A percentile compares a stretch with the other conserved stretches of the same genome.
Evolutionary conservation across 2,888 invertebrate genomes (phyloP).

Genomic region (Argyra leucocephala): DNA sequence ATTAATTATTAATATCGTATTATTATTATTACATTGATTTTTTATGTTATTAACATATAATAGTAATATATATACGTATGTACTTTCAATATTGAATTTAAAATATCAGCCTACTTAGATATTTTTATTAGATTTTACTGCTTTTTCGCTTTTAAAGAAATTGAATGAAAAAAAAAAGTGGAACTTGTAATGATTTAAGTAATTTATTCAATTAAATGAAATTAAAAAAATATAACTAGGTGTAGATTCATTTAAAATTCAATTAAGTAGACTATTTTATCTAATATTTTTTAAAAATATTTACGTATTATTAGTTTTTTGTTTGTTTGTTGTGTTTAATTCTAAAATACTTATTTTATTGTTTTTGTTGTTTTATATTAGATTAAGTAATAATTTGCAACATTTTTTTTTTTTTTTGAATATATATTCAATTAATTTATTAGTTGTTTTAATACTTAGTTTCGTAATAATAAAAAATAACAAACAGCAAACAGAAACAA

Average conservation of each 20-base stretch:
- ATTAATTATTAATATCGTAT: slow-evolving; percentile 5
- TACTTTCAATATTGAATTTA: not conserved
- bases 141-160: not conserved
- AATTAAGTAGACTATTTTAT: not conserved
- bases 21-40: not conserved
- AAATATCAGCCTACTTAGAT: too few relatives aligned
- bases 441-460: too few relatives aligned
- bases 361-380: too few relatives aligned
- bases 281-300: not conserved
- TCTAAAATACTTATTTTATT: too few relatives aligned
- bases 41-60: too few relatives aligned
- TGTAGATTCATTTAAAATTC: slow-evolving; percentile 6
- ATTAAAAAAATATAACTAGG: not conserved
- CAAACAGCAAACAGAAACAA: too few relatives aligned
- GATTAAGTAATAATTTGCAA: too few relatives aligned
- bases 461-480: too few relatives aligned
- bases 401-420: too few relatives aligned
- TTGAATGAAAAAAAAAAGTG: not conserved
- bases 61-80: too few relatives aligned
- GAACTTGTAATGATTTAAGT: not conserved
- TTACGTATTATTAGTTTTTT: not conserved
- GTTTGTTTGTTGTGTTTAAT: too few relatives aligned
- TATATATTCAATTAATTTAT: too few relatives aligned
- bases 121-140: not conserved
- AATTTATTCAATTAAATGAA: not conserved